phyloP scores from a whole-genome alignment of 2,797 vertebrate species.

The Nyctibius grandis region DNA sequence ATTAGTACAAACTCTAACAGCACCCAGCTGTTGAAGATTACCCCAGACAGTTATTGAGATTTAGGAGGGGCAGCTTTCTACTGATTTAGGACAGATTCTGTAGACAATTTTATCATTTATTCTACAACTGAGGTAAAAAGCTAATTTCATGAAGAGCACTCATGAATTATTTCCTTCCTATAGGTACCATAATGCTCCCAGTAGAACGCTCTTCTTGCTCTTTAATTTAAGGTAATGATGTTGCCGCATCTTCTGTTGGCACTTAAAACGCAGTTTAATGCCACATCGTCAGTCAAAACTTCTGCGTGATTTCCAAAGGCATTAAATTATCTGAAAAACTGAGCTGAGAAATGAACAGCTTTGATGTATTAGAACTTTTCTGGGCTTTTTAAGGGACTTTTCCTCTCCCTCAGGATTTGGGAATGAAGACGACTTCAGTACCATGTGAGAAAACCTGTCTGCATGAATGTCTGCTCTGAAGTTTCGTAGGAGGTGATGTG shows the following conservation, averaged over 20 bases:
- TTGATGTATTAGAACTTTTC: not conserved
- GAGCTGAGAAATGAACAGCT: conserved; percentile 4
- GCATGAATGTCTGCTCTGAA: not conserved
- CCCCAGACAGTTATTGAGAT: conserved; percentile 68
- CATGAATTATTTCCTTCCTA: conserved; percentile 62
- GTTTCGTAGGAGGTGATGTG: not conserved
- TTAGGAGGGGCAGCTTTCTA: conserved; percentile 47
- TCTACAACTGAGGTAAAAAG: conserved; percentile 67
- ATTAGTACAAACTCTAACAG: conserved; percentile 60
- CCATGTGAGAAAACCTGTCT: not conserved
- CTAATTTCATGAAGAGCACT: conserved; percentile 65
- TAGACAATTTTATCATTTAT: conserved; percentile 65
- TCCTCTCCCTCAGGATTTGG: not conserved
- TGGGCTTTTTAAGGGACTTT: not conserved
- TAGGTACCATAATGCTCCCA: conserved; percentile 25
- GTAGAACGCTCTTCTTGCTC: conserved; percentile 20
- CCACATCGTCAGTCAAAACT: not conserved
- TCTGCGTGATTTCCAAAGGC: conserved; percentile 14
- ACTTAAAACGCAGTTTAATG: conserved; percentile 48
- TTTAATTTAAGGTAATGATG: conserved; percentile 66
- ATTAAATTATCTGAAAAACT: conserved; percentile 40
- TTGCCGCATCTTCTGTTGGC: conserved; percentile 30
- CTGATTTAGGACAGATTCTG: conserved; percentile 66
- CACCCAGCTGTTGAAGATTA: conserved; percentile 64
- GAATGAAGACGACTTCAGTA: not conserved